Base-by-base conservation (phyloP, 2,888 invertebrate species). In the Theretra japonica region DNA sequence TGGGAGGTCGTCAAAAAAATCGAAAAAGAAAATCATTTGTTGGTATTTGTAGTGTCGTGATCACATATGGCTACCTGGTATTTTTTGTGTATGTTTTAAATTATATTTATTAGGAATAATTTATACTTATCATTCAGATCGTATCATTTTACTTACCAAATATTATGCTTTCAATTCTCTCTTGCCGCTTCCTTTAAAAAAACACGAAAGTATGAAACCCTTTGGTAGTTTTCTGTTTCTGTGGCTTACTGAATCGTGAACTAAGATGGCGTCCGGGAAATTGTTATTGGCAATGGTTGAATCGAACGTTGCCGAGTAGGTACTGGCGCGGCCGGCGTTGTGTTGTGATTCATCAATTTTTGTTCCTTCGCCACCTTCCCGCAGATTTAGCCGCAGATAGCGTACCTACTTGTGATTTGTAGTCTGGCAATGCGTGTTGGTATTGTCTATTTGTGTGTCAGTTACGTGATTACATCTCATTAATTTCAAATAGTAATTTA, bases 241-340 rank as follows among this genome's bases (percentile, higher is more conserved):
- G 74, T 82, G 81, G 83, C 73, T 80, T 82, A 83, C 82, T 86
- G 83, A 87, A 85, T 88, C 86, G 85, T 88, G 83, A 86, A 88
- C 88, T 84, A 87, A 88, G 87, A 89, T 88, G 87, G 89, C 87
- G 87, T 80, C 86, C 84, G 84, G 88, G 85, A 88, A 88, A 90
- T 86, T 86, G 89, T 88, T 88, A 86, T 87, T 86, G 85, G 85
- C 87, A 86, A 85, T 86, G 86, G 87, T 82, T 79, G 80, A 79
- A 72, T 62, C 65, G 65, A 72, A 70, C 70, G 70, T 65, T 57
- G 70, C 71, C 68, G 71, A 48, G 68, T 25, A 65, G 69, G 53
- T 30, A 70, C 50, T 50, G 41, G 41, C 41, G 15, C 41, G 41
- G 41, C 4, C 41, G 41, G 50, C 48, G 58, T 65, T 68, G 57